phyloP scores from a whole-genome alignment of 2,888 invertebrate species.

The Agrochola macilenta region DNA sequence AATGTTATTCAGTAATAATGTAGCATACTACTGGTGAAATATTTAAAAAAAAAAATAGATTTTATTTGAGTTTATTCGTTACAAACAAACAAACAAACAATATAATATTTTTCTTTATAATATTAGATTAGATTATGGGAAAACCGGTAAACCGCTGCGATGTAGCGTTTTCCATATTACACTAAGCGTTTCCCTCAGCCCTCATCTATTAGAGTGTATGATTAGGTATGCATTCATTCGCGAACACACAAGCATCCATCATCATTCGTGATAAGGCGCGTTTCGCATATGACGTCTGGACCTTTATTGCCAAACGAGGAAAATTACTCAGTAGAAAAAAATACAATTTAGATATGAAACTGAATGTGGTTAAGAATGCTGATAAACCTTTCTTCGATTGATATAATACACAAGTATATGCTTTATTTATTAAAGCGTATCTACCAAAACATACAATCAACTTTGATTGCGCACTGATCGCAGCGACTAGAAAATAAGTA shows the following conservation, averaged over 20 bases:
- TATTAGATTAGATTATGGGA: neutral
- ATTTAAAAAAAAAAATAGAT: too few relatives aligned
- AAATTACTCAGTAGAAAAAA: slow-evolving; percentile 4
- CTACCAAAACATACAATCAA: slow-evolving; percentile 43
- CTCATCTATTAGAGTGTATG: slow-evolving; percentile 41
- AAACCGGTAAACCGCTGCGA: slow-evolving; percentile 1
- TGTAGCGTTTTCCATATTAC: slow-evolving; percentile 25
- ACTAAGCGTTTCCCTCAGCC: slow-evolving; percentile 9
- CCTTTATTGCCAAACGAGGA: slow-evolving; percentile 4
- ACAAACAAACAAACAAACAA: too few relatives aligned
- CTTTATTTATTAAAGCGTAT: slow-evolving; percentile 15
- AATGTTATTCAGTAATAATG: too few relatives aligned
- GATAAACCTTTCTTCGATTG: neutral
- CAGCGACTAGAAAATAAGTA: slow-evolving; percentile 56
- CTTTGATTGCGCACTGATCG: slow-evolving; percentile 47
- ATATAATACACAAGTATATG: neutral
- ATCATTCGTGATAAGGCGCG: slow-evolving; percentile 17
- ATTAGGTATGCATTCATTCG: slow-evolving; percentile 57
- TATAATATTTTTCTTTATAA: too few relatives aligned
- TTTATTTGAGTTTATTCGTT: too few relatives aligned
- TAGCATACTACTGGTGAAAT: too few relatives aligned
- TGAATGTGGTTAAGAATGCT: neutral
- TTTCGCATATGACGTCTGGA: slow-evolving; percentile 20
- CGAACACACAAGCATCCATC: slow-evolving; percentile 47
- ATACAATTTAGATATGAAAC: neutral